Percentiles rank a stretch among this genome's conserved stretches.
These are phyloP conservation scores for Cynopterus sphinx DNA, from an alignment of 2,797 vertebrate species.

Conservation along the genomic window DNA sequence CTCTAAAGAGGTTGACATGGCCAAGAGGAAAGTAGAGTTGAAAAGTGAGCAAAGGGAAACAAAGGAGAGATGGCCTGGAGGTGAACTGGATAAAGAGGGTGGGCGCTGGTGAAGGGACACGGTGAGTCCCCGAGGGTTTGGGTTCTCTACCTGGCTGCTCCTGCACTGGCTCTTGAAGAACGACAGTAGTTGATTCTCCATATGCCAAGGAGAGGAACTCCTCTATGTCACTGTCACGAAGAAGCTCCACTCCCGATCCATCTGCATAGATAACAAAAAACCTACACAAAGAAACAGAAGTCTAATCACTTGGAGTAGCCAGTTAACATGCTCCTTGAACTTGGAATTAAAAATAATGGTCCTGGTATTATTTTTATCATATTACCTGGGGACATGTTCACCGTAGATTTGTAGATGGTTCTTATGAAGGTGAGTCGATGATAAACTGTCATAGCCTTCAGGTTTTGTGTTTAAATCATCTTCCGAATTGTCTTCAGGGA, in stretches of 20 bases:
- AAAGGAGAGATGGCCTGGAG: accelerated
- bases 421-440: slow-evolving; percentile 45
- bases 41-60: neutral
- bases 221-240: slow-evolving; percentile 86
- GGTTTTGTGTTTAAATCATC: slow-evolving; percentile 10
- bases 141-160: slow-evolving; percentile 86
- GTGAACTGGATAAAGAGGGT: accelerated
- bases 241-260: slow-evolving; percentile 93
- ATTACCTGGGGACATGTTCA: slow-evolving; percentile 91
- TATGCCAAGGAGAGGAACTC: slow-evolving; percentile 84
- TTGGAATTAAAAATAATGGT: neutral
- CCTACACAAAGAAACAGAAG: slow-evolving; percentile 80
- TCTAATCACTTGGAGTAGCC: neutral
- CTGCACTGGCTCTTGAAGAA: slow-evolving; percentile 90
- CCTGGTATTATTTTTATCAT: neutral
- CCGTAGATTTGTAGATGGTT: slow-evolving; percentile 72
- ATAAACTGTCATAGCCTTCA: slow-evolving; percentile 50
- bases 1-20: neutral
- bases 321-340: neutral
- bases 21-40: neutral
- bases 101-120: neutral
- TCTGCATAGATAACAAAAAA: slow-evolving; percentile 90
- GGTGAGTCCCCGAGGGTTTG: neutral
- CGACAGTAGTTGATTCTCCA: slow-evolving; percentile 85
- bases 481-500: slow-evolving; percentile 68